These are phyloP conservation scores for Drosophila tsacasi DNA, from an alignment of 1,140 invertebrate genomes.

Conservation along the genomic window DNA sequence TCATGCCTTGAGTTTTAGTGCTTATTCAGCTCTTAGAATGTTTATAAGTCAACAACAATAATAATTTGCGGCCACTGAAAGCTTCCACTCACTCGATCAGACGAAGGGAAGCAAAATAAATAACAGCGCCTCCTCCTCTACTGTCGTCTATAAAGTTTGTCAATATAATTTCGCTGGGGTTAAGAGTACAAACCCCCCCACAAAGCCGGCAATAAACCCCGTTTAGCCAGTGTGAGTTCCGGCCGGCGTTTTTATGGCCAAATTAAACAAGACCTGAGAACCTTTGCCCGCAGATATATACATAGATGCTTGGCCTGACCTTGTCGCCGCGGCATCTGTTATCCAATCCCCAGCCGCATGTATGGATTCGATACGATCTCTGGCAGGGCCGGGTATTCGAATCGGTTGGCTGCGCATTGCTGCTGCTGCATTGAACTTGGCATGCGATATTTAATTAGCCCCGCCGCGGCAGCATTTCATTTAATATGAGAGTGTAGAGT, in stretches of 20 bases:
- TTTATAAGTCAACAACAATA: not conserved
- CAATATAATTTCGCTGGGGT: not conserved
- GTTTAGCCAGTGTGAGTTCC: not conserved
- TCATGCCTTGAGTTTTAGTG: not conserved
- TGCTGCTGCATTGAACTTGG: constrained; percentile 63
- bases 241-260: constrained; percentile 4
- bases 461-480: constrained; percentile 23
- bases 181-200: not conserved
- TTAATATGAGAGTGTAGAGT: constrained; percentile 28
- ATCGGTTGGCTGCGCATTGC: constrained; percentile 25
- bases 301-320: constrained; percentile 8
- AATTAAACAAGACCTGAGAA: constrained; percentile 12
- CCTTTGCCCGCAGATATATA: constrained; percentile 25
- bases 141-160: not conserved
- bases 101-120: constrained; percentile 1
- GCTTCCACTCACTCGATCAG: constrained; percentile 1
- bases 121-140: not conserved
- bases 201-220: not conserved
- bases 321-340: constrained; percentile 9
- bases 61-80: not conserved
- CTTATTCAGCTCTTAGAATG: constrained; percentile 6
- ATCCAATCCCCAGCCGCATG: constrained; percentile 2
- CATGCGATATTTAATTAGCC: constrained; percentile 65
- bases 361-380: constrained; percentile 18
- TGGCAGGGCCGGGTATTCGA: constrained; percentile 2